Evolutionary conservation across 2,113 vertebrate genomes (phyloP), one percentile per base, ranked within the genome.

Genomic region (Lophura nycthemera): DNA sequence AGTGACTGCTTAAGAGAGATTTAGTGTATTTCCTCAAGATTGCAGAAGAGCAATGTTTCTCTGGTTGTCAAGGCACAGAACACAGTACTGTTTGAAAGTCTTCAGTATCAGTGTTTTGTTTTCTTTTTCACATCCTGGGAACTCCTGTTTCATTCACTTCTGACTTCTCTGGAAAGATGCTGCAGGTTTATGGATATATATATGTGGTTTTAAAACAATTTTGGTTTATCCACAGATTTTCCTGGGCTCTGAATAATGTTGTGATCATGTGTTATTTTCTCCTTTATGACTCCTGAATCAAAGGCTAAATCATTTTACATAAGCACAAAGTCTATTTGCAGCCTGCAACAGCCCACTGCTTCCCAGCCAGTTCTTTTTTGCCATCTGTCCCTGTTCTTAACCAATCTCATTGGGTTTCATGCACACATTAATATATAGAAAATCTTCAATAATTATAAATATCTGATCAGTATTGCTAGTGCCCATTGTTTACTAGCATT

Each of bases 321-420:
- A 96, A 95, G 86, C 19, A 1, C 22, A 30, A 76, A 93, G 47
- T 94, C 93, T 96, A 88, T 96, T 94, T 96, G 72, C 64, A 88
- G 88, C n/a, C 90, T 94, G 79, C 80, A 95, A 93, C 91, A 96
- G 80, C 83, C 88, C 90, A 89, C 92, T 90, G 56, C 65, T 96
- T 96, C 82, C 83, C 79, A 90, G 56, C 16, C 50, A 3, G 83
- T 88, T 95, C 88, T 94, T 85, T 88, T 88, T 86, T 88, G 60
- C 93, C 95, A 96, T 96, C 95, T 96, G 96, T 96, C 92, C 67
- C 60, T 81, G 56, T 88, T 90, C 92, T 73, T 94, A 91, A 85
- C 67, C 67, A 89, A 20, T 91, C 64, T 91, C 32, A 14, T n/a
- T 42, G 12, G 25, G 67, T 90, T 71, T 95, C 69, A 47, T 67